Percentiles rank a stretch among this genome's conserved stretches.
Evolutionary conservation across 2,888 invertebrate genomes (phyloP).

Genomic region (Drosophila macrospina): DNA sequence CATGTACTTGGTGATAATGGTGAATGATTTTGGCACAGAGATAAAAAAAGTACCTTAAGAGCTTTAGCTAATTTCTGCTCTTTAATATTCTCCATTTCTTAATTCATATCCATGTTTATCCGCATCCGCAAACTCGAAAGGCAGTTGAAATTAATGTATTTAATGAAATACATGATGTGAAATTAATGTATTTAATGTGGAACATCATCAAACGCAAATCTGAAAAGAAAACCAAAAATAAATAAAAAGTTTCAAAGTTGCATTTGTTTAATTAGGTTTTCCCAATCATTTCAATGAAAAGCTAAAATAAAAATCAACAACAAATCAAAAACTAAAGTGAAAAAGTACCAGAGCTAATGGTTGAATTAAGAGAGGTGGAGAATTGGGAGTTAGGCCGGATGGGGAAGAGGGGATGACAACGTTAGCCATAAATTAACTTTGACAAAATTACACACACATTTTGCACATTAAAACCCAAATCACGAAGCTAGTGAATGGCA

Average conservation of each 20-base stretch:
- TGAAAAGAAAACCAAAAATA: constrained; percentile 7
- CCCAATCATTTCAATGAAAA: constrained; percentile 42
- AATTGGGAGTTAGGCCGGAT: not conserved
- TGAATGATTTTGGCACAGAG: not conserved
- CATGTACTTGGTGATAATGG: not conserved
- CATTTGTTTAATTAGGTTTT: constrained; percentile 51
- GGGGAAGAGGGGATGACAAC: not conserved
- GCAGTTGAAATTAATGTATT: not conserved
- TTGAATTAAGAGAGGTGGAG: constrained; percentile 6
- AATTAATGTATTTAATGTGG: not conserved
- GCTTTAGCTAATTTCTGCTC: no score
- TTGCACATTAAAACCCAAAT: constrained; percentile 78
- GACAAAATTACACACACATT: constrained; percentile 65
- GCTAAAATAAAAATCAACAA: constrained; percentile 16
- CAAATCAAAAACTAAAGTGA: constrained; percentile 22
- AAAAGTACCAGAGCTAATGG: constrained; percentile 24
- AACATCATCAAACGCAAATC: constrained; percentile 4
- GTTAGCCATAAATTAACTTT: constrained; percentile 77
- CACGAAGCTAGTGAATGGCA: constrained; percentile 65
- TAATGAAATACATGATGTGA: no score
- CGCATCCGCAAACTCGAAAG: not conserved
- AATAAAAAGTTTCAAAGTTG: constrained; percentile 3
- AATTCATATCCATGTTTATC: not conserved
- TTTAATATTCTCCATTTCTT: not conserved
- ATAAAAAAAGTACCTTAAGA: not conserved